Base-by-base conservation (phyloP, 2,888 invertebrate genomes). In the Stictocephala bisonia region DNA sequence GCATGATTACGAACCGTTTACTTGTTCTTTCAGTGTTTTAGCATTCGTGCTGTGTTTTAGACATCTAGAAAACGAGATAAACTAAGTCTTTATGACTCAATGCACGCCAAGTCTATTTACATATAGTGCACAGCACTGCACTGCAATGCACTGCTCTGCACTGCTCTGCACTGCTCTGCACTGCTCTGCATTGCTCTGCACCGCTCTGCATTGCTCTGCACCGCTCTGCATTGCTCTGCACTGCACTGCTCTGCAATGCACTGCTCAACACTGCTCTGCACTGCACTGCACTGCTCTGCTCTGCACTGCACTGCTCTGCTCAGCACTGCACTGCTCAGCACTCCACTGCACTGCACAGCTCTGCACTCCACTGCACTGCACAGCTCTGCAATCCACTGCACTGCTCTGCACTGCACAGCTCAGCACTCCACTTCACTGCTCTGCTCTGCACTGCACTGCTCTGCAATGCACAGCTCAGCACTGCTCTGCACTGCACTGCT, bases 281-380 rank as follows among this genome's bases (percentile, higher is more conserved):
- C 56, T 24, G 56, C 56, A 22, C 56, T 53, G 56, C 56, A 22
- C 56, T 24, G 56, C 56, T 20, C 56, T 53, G 56, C 20, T 20
- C 56, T 24, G 56, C 56, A 22, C 56, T 53, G 56, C 56, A 22
- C 56, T 24, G 56, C 56, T 20, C 56, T 53, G 56, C 56, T 20
- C 56, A n/a, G 56, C 56, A 22, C 56, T 53, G 56, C 56, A 22
- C 56, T 24, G 56, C 56, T 20, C 56, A 22, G 56, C 56, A 22
- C 56, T 24, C 22, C 56, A 22, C 56, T 53, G 56, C 56, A 22
- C 56, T 24, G 56, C 56, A 22, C 56, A 22, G 56, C 56, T 20
- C 56, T 24, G 56, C 56, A 22, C 56, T 53, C 22, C 56, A 22
- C 56, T 24, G 56, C 56, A 22, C 56, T 53, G 56, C 56, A 22